phyloP scores from a whole-genome alignment of 2,888 invertebrate genomes.

The Platycnemis pennipes region DNA sequence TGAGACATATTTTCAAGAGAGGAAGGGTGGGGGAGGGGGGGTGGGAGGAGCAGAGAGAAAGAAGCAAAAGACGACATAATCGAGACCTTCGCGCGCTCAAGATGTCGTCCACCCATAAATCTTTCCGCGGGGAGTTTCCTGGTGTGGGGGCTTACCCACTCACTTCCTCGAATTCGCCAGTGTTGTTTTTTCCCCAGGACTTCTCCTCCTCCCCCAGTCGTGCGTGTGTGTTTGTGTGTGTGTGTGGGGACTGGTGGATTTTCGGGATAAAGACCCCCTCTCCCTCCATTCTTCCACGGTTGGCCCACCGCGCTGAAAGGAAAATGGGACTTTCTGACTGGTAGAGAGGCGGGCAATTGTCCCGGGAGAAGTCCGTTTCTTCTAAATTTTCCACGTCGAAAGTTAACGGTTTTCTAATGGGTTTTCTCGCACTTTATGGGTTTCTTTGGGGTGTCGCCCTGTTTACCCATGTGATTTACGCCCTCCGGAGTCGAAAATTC shows the following conservation, averaged over 20 bases:
- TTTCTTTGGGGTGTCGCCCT: neutral
- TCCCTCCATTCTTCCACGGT: neutral
- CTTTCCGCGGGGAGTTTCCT: neutral
- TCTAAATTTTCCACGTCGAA: slow-evolving; percentile 26
- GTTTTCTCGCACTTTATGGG: slow-evolving; percentile 28
- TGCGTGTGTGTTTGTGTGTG: neutral
- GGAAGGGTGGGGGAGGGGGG: neutral
- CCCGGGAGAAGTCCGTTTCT: neutral
- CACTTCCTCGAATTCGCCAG: neutral
- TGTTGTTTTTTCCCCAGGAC: slow-evolving; percentile 32
- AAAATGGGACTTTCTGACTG: neutral
- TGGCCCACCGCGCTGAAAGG: neutral
- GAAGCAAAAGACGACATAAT: neutral
- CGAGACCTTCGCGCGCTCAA: neutral
- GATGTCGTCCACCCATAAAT: neutral
- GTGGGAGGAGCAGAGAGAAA: neutral
- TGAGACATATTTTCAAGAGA: neutral
- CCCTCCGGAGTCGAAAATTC: neutral
- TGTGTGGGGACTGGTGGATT: neutral
- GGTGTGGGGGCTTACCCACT: neutral
- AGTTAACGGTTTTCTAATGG: slow-evolving; percentile 7
- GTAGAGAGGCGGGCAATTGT: neutral
- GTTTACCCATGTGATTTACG: slow-evolving; percentile 34
- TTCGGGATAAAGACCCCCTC: neutral
- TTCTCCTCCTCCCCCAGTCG: neutral